These are phyloP conservation scores for Tribolium madens DNA, from an alignment of 1,140 invertebrate species.

Conservation along the genomic window DNA sequence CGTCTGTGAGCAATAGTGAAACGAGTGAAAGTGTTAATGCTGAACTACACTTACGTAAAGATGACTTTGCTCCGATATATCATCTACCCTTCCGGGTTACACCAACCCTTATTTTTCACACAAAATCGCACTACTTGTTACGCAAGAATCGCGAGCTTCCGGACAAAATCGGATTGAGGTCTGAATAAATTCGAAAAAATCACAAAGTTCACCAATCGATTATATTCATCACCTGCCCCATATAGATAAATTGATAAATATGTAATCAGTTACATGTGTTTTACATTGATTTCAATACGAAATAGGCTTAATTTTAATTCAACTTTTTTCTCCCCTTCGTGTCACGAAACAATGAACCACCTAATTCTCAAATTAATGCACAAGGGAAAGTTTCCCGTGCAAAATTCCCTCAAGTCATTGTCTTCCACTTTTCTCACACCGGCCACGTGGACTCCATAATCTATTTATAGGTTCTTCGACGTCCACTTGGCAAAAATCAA, in stretches of 20 bases:
- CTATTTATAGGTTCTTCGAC: constrained; percentile 7
- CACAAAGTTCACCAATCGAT: constrained; percentile 31
- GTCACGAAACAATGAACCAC: constrained; percentile 10
- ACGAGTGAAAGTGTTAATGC: constrained; percentile 48
- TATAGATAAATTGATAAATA: constrained; percentile 36
- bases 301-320: not conserved
- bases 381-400: constrained; percentile 20
- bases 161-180: constrained; percentile 2
- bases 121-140: no score
- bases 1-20: constrained; percentile 48
- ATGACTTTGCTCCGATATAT: constrained; percentile 11
- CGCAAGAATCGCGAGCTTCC: not conserved
- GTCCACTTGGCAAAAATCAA: constrained; percentile 1
- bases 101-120: no score
- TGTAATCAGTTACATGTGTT: constrained; percentile 19
- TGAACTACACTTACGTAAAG: constrained; percentile 38
- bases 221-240: constrained; percentile 32
- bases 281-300: constrained; percentile 8
- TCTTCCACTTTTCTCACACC: not conserved
- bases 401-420: constrained; percentile 7
- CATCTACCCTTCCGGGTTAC: not conserved
- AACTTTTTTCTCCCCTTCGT: not conserved
- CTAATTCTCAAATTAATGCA: constrained; percentile 12
- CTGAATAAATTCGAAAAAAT: constrained; percentile 24
- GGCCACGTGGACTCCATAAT: not conserved